phyloP scores from a whole-genome alignment of 1,140 invertebrate genomes.

The Thereuonema tuberculata region DNA sequence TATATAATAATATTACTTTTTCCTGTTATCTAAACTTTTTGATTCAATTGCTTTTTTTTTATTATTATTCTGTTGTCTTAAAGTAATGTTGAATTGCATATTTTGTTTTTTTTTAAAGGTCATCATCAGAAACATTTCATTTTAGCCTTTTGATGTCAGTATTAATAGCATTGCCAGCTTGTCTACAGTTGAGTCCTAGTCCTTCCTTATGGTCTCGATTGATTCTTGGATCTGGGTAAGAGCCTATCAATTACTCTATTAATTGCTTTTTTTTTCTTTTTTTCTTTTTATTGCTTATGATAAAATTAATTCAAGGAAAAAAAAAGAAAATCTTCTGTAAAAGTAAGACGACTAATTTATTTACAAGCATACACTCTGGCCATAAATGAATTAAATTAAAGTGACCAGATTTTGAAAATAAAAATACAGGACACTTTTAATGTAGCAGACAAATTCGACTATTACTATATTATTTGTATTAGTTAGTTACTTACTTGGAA shows the following conservation, averaged over 20 bases:
- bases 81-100: not conserved
- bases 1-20: not conserved
- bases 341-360: not conserved
- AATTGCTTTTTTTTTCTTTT: no score
- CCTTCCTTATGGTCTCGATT: constrained; percentile 38
- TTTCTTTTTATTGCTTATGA: no score
- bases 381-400: no score
- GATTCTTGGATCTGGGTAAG: constrained; percentile 33
- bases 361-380: constrained; percentile 1
- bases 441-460: no score
- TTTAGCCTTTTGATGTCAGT: constrained; percentile 47
- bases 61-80: not conserved
- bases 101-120: constrained; percentile 10
- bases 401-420: no score
- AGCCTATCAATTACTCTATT: constrained; percentile 15
- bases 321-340: not conserved
- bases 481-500: no score
- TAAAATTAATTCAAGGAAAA: not conserved
- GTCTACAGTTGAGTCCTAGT: constrained; percentile 44
- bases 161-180: constrained; percentile 49
- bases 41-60: not conserved
- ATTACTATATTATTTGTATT: no score
- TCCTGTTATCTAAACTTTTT: not conserved
- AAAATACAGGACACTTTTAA: no score
- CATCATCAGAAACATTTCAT: constrained; percentile 46